Evolutionary conservation across 2,797 vertebrate genomes (phyloP), one percentile per base, ranked within the genome.

Genomic region (Sebastes wilsoni): DNA sequence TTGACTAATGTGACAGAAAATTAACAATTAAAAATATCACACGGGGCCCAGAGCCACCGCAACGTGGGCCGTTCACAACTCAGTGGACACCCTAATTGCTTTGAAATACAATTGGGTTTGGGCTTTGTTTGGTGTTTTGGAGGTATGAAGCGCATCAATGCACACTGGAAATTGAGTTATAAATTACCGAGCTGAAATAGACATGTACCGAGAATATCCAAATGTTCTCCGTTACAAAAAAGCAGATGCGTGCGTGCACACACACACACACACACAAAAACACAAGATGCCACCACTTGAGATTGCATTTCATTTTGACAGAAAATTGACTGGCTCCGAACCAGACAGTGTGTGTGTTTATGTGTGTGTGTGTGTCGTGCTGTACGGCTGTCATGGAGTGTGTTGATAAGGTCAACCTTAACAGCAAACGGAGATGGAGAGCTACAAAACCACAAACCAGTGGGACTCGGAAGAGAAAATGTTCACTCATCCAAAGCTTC

Each of bases 101-200:
- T 94, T 92, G 88, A 93, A 94, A 93, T 90, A 94, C 94, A 93
- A 93, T 91, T 93, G 91, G 92, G 91, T 91, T 88, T 86, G 85
- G 90, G 86, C 92, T 93, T 92, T 94, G 92, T 94, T 94, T 94
- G 88, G 90, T 94, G 93, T 94, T 95, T 94, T 93, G 91, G 92
- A 92, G 91, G 92, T 93, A 91, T 87, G 92, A 88, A 77, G 87
- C 75, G 92, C 94, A 89, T 92, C 90, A 76, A 72, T 90, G 93
- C 92, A 90, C 94, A 92, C 86, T 93, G 90, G 91, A 94, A 94
- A 95, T 95, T 94, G 93, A 95, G 94, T 94, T 95, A 94, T 95
- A 95, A 95, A 95, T 95, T 94, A 94, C 94, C 38, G 71, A 83
- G 90, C 89, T 88, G 93, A 94, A 94, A 94, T 88, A 93, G 93